phyloP scores from a whole-genome alignment of 2,888 invertebrate genomes.

The Trichacis sp. region DNA sequence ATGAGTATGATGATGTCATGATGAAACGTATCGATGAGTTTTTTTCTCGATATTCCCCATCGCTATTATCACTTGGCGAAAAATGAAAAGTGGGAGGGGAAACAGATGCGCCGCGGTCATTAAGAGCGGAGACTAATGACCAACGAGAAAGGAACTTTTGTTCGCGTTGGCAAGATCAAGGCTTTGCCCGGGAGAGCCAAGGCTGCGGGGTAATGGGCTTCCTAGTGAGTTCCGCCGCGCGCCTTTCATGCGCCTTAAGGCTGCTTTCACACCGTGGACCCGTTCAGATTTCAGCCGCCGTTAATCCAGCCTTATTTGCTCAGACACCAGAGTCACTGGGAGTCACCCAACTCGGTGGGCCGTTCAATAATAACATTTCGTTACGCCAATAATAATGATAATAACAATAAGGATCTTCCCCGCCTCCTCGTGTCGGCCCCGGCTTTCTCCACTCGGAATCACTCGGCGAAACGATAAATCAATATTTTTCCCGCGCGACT shows the following conservation, averaged over 20 bases:
- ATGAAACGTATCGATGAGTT: too few relatives aligned
- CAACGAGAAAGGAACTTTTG: slow-evolving; percentile 30
- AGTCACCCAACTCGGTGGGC: slow-evolving; percentile 14
- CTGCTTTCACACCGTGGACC: slow-evolving; percentile 39
- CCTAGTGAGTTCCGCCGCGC: too few relatives aligned
- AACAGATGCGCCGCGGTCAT: slow-evolving; percentile 23
- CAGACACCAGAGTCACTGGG: slow-evolving; percentile 32
- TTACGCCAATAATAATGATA: slow-evolving; percentile 14
- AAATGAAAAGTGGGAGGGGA: too few relatives aligned
- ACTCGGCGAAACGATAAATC: slow-evolving; percentile 36
- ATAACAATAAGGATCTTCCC: too few relatives aligned
- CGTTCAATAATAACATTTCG: slow-evolving; percentile 21
- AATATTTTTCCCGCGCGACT: slow-evolving; percentile 29
- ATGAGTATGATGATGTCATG: too few relatives aligned
- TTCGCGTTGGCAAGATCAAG: slow-evolving; percentile 36
- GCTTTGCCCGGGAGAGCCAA: slow-evolving; percentile 18
- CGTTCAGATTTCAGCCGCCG: slow-evolving; percentile 18
- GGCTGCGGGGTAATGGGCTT: slow-evolving; percentile 35
- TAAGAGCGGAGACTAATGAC: slow-evolving; percentile 39
- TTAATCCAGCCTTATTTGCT: slow-evolving; percentile 36
- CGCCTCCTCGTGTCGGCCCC: too few relatives aligned
- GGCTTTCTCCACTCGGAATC: slow-evolving; percentile 28
- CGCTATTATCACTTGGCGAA: too few relatives aligned
- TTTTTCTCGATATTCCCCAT: too few relatives aligned
- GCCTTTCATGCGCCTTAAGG: slow-evolving; percentile 40